These are phyloP conservation scores for Cotesia glomerata DNA, from an alignment of 1,140 invertebrate genomes.

Conservation along the genomic window DNA sequence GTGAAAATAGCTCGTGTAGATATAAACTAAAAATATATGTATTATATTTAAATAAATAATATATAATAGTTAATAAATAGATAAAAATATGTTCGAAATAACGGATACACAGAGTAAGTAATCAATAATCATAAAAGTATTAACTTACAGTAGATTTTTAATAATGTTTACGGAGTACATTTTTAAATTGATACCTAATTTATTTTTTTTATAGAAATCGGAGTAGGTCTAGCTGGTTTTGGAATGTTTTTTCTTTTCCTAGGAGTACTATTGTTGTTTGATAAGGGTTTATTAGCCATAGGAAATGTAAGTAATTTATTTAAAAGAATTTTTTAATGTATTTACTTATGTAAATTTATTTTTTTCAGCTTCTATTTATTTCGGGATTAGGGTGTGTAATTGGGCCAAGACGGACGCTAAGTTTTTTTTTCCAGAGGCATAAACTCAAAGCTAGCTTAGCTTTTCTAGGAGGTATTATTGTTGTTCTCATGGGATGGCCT, in stretches of 20 bases:
- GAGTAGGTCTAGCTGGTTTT: slow-evolving; percentile 94
- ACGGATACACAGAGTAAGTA: slow-evolving; percentile 76
- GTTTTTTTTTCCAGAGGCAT: slow-evolving; percentile 98
- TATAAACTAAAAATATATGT: not conserved
- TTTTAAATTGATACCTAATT: no score
- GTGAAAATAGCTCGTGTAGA: not conserved
- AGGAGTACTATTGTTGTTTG: slow-evolving; percentile 93
- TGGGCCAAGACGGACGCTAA: slow-evolving; percentile 91
- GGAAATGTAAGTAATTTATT: slow-evolving; percentile 85
- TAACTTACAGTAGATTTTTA: slow-evolving; percentile 5
- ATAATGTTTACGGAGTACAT: slow-evolving; percentile 23
- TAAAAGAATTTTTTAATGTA: not conserved
- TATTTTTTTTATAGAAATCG: slow-evolving; percentile 92
- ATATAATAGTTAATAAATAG: slow-evolving; percentile 1
- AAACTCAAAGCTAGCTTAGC: slow-evolving; percentile 91
- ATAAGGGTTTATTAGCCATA: slow-evolving; percentile 96
- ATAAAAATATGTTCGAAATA: slow-evolving; percentile 71
- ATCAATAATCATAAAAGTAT: not conserved
- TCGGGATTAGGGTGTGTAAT: slow-evolving; percentile 95
- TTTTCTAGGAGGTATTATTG: slow-evolving; percentile 93
- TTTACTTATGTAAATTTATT: not conserved
- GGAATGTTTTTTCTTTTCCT: slow-evolving; percentile 95
- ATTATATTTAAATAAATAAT: not conserved
- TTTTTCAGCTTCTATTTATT: slow-evolving; percentile 89
- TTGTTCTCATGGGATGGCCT: slow-evolving; percentile 96